These are phyloP conservation scores for Rhinella marina DNA, from an alignment of 2,797 vertebrate genomes.

Conservation along the genomic window DNA sequence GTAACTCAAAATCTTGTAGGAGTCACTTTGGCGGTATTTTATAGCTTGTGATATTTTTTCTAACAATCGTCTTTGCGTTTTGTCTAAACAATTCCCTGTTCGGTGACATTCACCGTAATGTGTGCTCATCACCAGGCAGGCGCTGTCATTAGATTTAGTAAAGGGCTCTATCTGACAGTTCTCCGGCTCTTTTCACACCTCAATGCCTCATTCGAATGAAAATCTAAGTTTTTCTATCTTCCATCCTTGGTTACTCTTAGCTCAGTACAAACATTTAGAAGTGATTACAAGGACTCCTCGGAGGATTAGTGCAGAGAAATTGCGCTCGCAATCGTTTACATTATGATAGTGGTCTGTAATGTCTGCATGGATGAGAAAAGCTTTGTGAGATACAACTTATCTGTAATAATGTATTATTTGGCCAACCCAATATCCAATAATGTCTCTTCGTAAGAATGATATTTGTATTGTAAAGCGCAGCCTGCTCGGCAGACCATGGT, in stretches of 20 bases:
- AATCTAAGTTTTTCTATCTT: conserved; percentile 70
- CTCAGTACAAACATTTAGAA: conserved; percentile 71
- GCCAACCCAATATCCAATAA: not conserved
- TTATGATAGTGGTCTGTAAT: conserved; percentile 24
- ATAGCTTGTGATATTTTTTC: conserved; percentile 70
- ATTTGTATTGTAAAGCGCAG: not conserved
- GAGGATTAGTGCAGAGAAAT: conserved; percentile 30
- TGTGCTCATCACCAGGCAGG: conserved; percentile 72
- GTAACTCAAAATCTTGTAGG: conserved; percentile 65
- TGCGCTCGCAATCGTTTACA: conserved; percentile 44
- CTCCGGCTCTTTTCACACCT: conserved; percentile 66
- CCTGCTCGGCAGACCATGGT: not conserved
- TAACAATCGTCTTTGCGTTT: conserved; percentile 66
- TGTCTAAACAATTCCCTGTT: conserved; percentile 75
- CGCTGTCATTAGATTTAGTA: conserved; percentile 69
- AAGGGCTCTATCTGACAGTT: conserved; percentile 69
- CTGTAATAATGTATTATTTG: conserved; percentile 7
- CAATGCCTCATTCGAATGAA: conserved; percentile 64
- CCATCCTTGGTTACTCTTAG: conserved; percentile 69
- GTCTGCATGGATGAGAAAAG: conserved; percentile 13
- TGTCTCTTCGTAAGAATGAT: not conserved
- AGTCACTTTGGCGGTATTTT: conserved; percentile 69
- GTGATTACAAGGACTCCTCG: conserved; percentile 68
- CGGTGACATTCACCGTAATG: conserved; percentile 75
- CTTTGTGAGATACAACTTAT: conserved; percentile 33